Base-by-base conservation (phyloP, 2,888 invertebrate species). In the Catocala nupta region DNA sequence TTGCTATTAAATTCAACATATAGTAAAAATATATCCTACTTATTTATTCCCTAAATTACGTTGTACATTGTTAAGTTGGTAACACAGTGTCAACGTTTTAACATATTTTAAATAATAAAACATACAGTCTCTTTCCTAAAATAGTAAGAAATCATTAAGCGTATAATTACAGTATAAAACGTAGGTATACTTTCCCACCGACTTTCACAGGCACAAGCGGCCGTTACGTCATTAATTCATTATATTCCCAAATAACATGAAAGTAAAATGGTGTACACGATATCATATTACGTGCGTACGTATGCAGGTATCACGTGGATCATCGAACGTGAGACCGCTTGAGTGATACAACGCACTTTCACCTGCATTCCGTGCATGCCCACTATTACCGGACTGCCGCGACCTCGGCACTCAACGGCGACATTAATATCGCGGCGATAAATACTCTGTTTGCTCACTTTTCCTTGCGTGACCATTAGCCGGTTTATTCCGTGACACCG, bases 301-400 rank as follows among this genome's bases (percentile, higher is more conserved):
- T 33, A 34, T 39, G 13, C 13, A 43, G 12, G 43, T 12, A 34
- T n/a, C 16, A 9, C 42, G 54, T 13, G 13, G 43, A 13, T 9
- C 55, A 42, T 50, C 39, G 52, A 36, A 43, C 45, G 63, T 75
- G 62, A 53, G 59, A 60, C 44, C 8, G 13, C 5, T n/a, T 9
- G 13, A 10, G 16, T 10, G 48, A 6, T 5, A 25, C 9, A n/a
- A 56, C 67, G 61, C 68, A 77, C 78, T 75, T 71, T 71, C 75
- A 54, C 75, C 68, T 59, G 66, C 78, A 77, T 66, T 59, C 75
- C 77, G 55, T 50, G 56, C 55, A 34, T 55, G 47, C 62, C 59
- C 16, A 51, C 59, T 63, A 50, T 45, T 42, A 34, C 51, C 25
- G 25, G 42, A 52, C 50, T 42, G 57, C 36, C 51, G 55, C 43